phyloP scores from a whole-genome alignment of 2,113 vertebrate species.

The Psilopsiagon aymara region DNA sequence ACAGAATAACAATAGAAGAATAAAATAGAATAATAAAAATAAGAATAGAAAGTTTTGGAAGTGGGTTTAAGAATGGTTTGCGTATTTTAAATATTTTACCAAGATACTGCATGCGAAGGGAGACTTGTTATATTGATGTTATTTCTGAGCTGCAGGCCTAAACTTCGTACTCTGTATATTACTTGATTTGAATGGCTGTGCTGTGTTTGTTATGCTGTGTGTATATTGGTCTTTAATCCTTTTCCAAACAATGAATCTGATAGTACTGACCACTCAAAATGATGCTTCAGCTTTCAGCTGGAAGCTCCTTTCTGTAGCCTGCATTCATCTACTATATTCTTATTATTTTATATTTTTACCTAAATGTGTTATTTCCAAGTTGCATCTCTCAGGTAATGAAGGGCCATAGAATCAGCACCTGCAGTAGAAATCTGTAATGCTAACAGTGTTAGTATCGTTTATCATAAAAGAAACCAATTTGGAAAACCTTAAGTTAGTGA shows the following conservation, averaged over 20 bases:
- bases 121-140: not conserved
- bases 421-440: not conserved
- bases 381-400: not conserved
- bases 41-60: not conserved
- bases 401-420: not conserved
- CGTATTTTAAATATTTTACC: not conserved
- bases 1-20: not conserved
- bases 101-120: not conserved
- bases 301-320: not conserved
- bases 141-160: not conserved
- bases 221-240: not conserved
- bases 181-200: not conserved
- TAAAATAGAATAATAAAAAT: not conserved
- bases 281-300: not conserved
- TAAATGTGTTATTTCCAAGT: not conserved
- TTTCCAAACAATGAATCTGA: not conserved
- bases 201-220: not conserved
- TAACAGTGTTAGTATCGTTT: not conserved
- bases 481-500: not conserved
- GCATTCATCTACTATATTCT: not conserved
- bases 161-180: accelerated
- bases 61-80: not conserved
- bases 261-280: not conserved
- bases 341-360: not conserved
- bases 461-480: not conserved